phyloP scores from a whole-genome alignment of 53 echinoderm and acorn worm species.

The Stichopus horrens region DNA sequence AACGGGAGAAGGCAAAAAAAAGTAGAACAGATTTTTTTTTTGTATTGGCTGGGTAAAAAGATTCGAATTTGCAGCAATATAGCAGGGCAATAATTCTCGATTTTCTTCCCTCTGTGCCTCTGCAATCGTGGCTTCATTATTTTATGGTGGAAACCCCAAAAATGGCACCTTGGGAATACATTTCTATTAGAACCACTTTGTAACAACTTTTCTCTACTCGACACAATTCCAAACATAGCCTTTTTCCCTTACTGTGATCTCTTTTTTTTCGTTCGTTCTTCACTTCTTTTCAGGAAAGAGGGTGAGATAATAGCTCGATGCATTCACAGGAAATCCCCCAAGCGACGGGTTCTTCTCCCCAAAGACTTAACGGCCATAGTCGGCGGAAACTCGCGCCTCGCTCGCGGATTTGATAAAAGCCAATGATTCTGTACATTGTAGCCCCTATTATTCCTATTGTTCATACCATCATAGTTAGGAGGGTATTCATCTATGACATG shows the following conservation, averaged over 20 bases:
- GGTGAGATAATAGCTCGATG: conserved; percentile 40
- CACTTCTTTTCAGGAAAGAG: not conserved
- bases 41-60: not conserved
- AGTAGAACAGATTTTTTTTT: too few species aligned
- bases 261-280: not conserved
- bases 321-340: conserved; percentile 42
- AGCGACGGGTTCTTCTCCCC: conserved; percentile 38
- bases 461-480: conserved; percentile 32
- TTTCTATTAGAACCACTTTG: conserved; percentile 31
- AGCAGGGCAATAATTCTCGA: not conserved
- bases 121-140: not conserved
- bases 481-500: conserved; percentile 34
- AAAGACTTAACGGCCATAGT: conserved; percentile 6
- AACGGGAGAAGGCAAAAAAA: too few species aligned
- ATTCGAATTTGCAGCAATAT: not conserved
- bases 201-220: conserved; percentile 18
- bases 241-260: not conserved
- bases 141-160: not conserved
- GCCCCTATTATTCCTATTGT: conserved; percentile 27
- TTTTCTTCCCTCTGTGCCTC: not conserved
- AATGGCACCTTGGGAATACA: conserved; percentile 21
- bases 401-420: conserved; percentile 41
- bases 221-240: conserved; percentile 30
- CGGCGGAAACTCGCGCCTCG: conserved; percentile 42
- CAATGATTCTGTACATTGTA: conserved; percentile 41